Percentiles rank a stretch among this genome's conserved stretches.
Conservation (phyloP, 2,113 vertebrate genomes). For the Todiramphus chloris region DNA sequence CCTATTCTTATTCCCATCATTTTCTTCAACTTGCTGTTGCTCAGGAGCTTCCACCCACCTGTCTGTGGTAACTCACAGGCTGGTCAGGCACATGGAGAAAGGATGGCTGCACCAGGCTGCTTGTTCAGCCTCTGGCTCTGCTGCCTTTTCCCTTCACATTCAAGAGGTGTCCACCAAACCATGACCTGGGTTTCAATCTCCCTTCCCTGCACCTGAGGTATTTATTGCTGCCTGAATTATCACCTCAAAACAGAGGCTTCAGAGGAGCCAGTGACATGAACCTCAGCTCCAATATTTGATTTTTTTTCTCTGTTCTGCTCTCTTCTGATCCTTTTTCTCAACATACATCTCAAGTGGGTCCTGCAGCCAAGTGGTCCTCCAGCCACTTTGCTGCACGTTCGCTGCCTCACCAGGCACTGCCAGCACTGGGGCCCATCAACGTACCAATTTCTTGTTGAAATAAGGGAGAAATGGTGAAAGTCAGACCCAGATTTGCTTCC, state of each 20-base stretch:
- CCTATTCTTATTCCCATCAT: neutral
- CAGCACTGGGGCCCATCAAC: neutral
- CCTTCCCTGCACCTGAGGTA: rapidly evolving
- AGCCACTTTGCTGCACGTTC: neutral
- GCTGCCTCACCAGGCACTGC: neutral
- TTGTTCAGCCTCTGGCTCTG: neutral
- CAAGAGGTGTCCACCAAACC: neutral
- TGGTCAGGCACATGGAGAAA: neutral
- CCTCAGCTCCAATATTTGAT: neutral
- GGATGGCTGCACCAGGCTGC: neutral
- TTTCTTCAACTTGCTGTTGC: neutral
- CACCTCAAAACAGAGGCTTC: neutral
- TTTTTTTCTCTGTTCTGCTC: neutral
- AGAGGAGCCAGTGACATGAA: neutral
- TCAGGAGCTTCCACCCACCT: neutral
- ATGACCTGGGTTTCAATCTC: neutral
- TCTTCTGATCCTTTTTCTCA: neutral
- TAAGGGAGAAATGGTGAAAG: neutral
- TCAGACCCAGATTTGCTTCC: neutral
- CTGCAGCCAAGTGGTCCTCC: neutral
- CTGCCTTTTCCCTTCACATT: neutral
- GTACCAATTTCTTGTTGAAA: neutral
- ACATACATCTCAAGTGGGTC: neutral
- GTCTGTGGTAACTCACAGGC: neutral
- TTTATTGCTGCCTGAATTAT: neutral